phyloP scores from a whole-genome alignment of 2,888 invertebrate genomes.

The Carpatolechia fugitivella region DNA sequence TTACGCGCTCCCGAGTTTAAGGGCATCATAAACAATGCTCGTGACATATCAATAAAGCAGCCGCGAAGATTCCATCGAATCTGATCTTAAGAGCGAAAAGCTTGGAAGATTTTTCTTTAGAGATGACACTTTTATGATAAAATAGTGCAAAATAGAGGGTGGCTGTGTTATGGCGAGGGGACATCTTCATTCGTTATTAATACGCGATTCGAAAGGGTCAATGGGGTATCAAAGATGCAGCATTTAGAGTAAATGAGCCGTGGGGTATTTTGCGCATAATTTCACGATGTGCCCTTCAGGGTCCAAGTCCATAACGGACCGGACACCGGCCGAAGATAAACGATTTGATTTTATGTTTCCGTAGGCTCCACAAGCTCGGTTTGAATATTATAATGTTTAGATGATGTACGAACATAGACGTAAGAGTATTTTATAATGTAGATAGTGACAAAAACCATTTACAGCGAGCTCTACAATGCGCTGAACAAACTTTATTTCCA shows the following conservation, averaged over 20 bases:
- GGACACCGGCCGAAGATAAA: constrained; percentile 37
- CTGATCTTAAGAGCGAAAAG: constrained; percentile 5
- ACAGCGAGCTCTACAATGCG: constrained; percentile 56
- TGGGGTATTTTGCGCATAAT: constrained; percentile 70
- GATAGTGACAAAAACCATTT: constrained; percentile 77
- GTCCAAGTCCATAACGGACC: constrained; percentile 23
- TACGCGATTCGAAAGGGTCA: constrained; percentile 55
- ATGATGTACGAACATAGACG: too few relatives aligned
- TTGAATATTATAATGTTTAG: not conserved
- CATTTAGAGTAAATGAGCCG: constrained; percentile 69
- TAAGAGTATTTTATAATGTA: constrained; percentile 26
- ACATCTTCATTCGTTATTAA: constrained; percentile 54
- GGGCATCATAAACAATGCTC: constrained; percentile 41
- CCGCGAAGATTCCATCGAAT: constrained; percentile 9
- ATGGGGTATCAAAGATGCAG: constrained; percentile 59
- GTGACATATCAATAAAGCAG: constrained; percentile 29
- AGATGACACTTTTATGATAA: constrained; percentile 15
- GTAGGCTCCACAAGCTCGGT: constrained; percentile 9
- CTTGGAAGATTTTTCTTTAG: not conserved
- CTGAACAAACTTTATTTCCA: constrained; percentile 75
- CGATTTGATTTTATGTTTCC: constrained; percentile 47
- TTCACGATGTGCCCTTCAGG: constrained; percentile 45
- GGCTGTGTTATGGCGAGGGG: constrained; percentile 7
- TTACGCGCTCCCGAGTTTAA: constrained; percentile 22
- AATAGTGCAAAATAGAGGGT: constrained; percentile 11